Evolutionary conservation across 2,797 vertebrate genomes (phyloP), one percentile per base, ranked within the genome.

Genomic region (Limosa lapponica): DNA sequence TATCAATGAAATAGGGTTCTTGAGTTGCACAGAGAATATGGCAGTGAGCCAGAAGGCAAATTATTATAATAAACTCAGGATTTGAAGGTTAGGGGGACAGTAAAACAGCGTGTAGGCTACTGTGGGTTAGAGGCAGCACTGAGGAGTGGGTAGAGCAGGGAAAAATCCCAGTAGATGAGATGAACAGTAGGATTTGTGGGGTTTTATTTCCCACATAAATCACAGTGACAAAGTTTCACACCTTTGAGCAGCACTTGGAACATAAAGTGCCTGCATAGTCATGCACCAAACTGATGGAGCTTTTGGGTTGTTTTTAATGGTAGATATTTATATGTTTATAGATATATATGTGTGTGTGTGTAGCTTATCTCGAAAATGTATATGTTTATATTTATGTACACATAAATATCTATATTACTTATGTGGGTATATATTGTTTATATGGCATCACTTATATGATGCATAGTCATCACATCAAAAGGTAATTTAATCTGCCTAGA

Each of bases 131-230:
- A 82, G 48, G n/a, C 48, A 77, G 82, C 32, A 18, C 23, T 17
- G 44, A 73, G 41, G 28, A 84, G 27, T 17, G 19, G 6, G 6
- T 25, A 70, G 52, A 90, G 28, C 34, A 72, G 32, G 34, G 36
- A 13, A 87, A 93, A 73, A 66, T 86, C 20, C 7, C 32, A 37
- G 8, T n/a, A 48, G 37, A 27, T 70, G 34, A 78, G 54, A 65
- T 1, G 8, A 89, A 83, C 28, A 16, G 57, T 34, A 8, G 39
- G 14, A 61, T 78, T 69, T 83, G 23, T 32, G 19, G 20, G 8
- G 39, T 22, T 93, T 95, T 87, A 43, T 85, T 91, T 89, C 77
- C 55, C 65, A 70, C 39, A 91, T 82, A 91, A 95, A 96, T 79
- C 70, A 52, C 58, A 49, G 27, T 80, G 85, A 70, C 49, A 73